Evolutionary conservation across 2,113 vertebrate genomes (phyloP).

Genomic region (Ivindomyrus marchei): DNA sequence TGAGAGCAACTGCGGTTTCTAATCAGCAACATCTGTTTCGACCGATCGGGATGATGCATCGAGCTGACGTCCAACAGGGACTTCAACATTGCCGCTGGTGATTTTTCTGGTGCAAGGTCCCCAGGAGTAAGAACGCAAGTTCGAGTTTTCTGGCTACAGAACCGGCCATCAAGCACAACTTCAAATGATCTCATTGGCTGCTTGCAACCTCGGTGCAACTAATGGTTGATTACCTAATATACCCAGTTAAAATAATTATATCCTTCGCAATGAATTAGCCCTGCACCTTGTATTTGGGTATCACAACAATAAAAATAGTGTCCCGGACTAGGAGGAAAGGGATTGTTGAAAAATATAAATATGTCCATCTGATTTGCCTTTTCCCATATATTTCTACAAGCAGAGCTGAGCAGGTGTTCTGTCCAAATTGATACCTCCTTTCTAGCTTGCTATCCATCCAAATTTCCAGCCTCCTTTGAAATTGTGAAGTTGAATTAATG

Average conservation of each 20-base stretch:
- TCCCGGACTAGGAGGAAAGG: neutral
- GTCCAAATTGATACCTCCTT: neutral
- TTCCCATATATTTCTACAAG: neutral
- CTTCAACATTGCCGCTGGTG: neutral
- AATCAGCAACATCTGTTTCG: constrained; percentile 1
- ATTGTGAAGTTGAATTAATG: neutral
- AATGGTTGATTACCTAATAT: neutral
- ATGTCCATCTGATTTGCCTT: neutral
- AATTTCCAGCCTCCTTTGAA: constrained; percentile 1
- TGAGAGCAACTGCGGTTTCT: neutral
- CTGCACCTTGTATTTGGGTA: neutral
- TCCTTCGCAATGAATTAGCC: neutral
- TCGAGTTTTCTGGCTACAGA: neutral
- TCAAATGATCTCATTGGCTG: neutral
- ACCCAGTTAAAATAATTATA: constrained; percentile 15
- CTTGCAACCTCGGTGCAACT: neutral
- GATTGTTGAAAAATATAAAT: constrained; percentile 7
- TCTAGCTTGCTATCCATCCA: neutral
- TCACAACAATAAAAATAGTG: neutral
- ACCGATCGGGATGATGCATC: neutral
- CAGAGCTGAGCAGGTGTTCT: neutral
- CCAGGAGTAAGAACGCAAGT: neutral
- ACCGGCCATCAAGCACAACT: neutral
- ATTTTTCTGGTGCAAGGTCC: neutral
- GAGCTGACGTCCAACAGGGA: neutral